These are phyloP conservation scores for Drosophila infuscata DNA, from an alignment of 2,888 invertebrate species.

Conservation along the genomic window DNA sequence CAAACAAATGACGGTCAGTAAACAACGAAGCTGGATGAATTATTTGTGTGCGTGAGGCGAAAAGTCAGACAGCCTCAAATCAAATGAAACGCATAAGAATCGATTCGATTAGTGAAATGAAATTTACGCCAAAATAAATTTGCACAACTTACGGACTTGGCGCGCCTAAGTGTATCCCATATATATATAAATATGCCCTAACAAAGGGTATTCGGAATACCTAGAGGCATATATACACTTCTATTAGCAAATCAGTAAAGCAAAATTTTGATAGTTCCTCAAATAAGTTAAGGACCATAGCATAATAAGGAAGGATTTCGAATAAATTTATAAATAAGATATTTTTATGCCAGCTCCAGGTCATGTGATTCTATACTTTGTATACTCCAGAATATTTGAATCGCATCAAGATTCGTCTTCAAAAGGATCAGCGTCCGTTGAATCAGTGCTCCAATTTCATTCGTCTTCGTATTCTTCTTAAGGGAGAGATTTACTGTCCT, in stretches of 20 bases:
- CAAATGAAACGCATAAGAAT: slow-evolving; percentile 79
- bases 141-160: slow-evolving; percentile 71
- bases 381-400: no score
- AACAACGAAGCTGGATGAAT: slow-evolving; percentile 35
- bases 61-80: slow-evolving; percentile 63
- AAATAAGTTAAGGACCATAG: neutral
- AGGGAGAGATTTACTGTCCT: neutral
- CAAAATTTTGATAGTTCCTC: neutral
- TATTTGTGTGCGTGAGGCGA: slow-evolving; percentile 46
- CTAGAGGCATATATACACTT: no score
- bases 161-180: slow-evolving; percentile 64
- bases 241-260: neutral
- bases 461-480: no score
- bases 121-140: slow-evolving; percentile 81
- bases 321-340: no score
- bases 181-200: slow-evolving; percentile 28
- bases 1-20: slow-evolving; percentile 52
- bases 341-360: no score
- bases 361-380: no score
- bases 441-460: no score
- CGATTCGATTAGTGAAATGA: slow-evolving; percentile 80
- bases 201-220: neutral
- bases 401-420: no score
- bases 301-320: neutral
- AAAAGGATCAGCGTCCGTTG: no score